Percentiles rank a stretch among this genome's conserved stretches.
phyloP scores from a whole-genome alignment of 2,113 vertebrate species.

The Lagopus muta region DNA sequence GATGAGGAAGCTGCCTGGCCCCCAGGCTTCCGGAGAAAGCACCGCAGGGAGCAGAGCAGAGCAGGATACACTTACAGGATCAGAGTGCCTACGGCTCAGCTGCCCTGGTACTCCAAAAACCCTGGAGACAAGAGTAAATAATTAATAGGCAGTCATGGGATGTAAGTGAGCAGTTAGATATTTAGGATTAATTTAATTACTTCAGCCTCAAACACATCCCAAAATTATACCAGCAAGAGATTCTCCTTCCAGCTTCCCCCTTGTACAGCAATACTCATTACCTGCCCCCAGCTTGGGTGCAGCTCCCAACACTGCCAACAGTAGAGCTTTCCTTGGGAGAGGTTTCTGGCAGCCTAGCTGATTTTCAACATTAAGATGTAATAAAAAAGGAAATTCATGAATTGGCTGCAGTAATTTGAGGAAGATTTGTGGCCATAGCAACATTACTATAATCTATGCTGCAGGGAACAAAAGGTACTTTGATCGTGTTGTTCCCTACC shows the following conservation, averaged over 20 bases:
- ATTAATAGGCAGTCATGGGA: slow-evolving; percentile 17
- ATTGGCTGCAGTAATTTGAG: slow-evolving; percentile 52
- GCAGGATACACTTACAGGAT: background rate
- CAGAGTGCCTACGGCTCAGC: background rate
- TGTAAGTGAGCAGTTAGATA: background rate
- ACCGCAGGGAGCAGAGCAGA: background rate
- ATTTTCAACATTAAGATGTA: background rate
- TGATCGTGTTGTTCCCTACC: background rate
- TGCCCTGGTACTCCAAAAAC: background rate
- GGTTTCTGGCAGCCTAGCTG: background rate
- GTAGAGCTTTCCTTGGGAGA: background rate
- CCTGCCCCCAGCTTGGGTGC: background rate
- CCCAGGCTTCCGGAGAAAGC: background rate
- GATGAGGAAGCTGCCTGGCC: background rate
- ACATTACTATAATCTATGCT: slow-evolving; percentile 27
- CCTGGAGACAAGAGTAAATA: background rate
- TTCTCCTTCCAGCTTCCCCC: background rate
- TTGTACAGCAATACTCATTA: background rate
- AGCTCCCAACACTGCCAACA: background rate
- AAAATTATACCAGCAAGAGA: background rate
- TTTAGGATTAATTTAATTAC: slow-evolving; percentile 32
- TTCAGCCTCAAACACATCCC: background rate
- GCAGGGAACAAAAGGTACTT: slow-evolving; percentile 45
- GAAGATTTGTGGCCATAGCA: slow-evolving; percentile 69
- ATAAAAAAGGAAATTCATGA: slow-evolving; percentile 47